These are phyloP conservation scores for Bolinopsis microptera DNA, from an alignment of 37 sponge, comb jelly and placozoan genomes.

Conservation along the genomic window DNA sequence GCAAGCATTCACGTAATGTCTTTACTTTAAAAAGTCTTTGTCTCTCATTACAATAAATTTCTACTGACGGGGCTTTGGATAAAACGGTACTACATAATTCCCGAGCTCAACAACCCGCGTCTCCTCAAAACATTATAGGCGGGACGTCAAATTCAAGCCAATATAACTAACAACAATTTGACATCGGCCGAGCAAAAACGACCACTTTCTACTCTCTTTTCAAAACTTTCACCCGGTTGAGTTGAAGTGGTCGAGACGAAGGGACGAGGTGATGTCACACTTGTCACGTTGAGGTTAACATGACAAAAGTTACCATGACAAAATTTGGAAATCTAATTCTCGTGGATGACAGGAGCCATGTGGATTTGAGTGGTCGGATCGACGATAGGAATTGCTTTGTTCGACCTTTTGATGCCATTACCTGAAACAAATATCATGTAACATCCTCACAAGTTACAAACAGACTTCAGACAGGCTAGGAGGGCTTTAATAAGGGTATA, in stretches of 20 bases:
- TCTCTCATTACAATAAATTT: not conserved
- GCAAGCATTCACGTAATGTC: conserved; percentile 39
- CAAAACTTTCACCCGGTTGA: not conserved
- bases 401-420: not conserved
- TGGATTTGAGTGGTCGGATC: conserved; percentile 16
- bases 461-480: not conserved
- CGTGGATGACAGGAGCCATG: conserved; percentile 58
- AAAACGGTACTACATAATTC: too few relatives aligned
- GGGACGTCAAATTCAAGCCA: not conserved
- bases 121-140: not conserved
- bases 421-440: not conserved
- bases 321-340: conserved; percentile 30
- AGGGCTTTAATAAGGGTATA: not conserved
- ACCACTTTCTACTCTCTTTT: not conserved
- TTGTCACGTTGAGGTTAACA: not conserved
- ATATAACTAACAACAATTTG: not conserved
- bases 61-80: not conserved
- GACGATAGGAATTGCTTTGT: conserved; percentile 58
- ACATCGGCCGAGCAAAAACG: not conserved
- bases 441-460: too few relatives aligned
- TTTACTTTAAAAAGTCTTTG: conserved; percentile 20
- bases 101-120: too few relatives aligned
- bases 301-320: not conserved
- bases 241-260: not conserved
- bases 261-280: not conserved